Percentiles rank a stretch among this genome's conserved stretches.
phyloP scores from a whole-genome alignment of 2,797 vertebrate genomes.

The Gobio occitaniae region DNA sequence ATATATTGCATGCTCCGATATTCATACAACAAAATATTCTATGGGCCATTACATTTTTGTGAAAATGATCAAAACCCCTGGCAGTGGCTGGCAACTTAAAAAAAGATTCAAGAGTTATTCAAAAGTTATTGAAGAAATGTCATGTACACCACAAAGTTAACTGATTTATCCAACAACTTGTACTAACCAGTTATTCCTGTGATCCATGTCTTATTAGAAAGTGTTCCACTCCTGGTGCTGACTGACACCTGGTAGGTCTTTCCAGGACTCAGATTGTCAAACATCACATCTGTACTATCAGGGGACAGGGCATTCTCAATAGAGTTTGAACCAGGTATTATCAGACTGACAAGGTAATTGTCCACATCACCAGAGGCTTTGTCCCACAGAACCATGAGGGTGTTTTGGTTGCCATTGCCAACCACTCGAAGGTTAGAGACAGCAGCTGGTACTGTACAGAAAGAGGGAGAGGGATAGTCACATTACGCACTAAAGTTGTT shows the following conservation, averaged over 20 bases:
- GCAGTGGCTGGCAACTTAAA: no score
- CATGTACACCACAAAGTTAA: neutral
- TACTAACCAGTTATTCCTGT: constrained; percentile 81
- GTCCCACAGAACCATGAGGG: constrained; percentile 72
- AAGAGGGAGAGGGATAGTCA: constrained; percentile 32
- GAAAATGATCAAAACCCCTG: no score
- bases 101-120: no score
- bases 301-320: constrained; percentile 73
- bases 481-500: neutral
- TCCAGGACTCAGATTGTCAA: constrained; percentile 83
- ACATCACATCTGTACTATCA: constrained; percentile 68
- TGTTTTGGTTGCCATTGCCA: constrained; percentile 40
- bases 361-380: constrained; percentile 70
- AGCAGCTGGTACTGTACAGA: constrained; percentile 68
- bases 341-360: constrained; percentile 66
- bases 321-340: constrained; percentile 68
- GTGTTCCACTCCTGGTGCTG: constrained; percentile 78
- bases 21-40: no score
- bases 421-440: constrained; percentile 64
- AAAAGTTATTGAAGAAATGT: neutral
- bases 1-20: no score
- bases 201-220: constrained; percentile 75
- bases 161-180: neutral
- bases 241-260: constrained; percentile 81
- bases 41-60: no score